phyloP scores from a whole-genome alignment of 2,888 invertebrate genomes.

The Alcis repandata region DNA sequence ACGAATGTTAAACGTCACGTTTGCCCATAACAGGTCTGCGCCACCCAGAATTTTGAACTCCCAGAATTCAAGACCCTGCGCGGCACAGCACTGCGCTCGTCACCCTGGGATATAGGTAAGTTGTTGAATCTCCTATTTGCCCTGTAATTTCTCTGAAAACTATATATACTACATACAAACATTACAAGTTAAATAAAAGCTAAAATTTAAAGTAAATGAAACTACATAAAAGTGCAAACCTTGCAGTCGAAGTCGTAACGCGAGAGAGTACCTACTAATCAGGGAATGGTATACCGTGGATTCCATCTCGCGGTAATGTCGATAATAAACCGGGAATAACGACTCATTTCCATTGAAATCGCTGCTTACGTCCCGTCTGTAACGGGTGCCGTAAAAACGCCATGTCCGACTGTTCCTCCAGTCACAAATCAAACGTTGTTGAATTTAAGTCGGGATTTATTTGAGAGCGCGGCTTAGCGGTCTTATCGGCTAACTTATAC shows the following conservation, averaged over 20 bases:
- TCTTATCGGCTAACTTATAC: no score
- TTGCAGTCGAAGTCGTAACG: conserved; percentile 3
- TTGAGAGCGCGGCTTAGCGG: neutral
- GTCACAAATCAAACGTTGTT: conserved; percentile 16
- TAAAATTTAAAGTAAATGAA: neutral
- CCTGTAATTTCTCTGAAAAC: no score
- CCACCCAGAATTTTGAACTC: no score
- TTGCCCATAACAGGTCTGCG: no score
- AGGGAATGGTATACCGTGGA: conserved; percentile 9
- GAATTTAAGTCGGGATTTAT: conserved; percentile 4
- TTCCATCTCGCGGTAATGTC: conserved; percentile 15
- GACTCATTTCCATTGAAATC: conserved; percentile 27
- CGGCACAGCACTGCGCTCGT: no score
- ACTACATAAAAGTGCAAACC: conserved; percentile 3
- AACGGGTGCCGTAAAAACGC: conserved; percentile 21
- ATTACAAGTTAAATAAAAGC: no score
- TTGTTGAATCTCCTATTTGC: no score
- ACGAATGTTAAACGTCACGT: no score
- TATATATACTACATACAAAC: no score
- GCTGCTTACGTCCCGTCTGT: conserved; percentile 21
- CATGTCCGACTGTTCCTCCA: conserved; percentile 7
- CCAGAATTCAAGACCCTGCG: no score
- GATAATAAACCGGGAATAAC: conserved; percentile 25
- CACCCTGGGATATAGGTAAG: no score
- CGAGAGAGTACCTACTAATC: conserved; percentile 16